A percentile compares a stretch with the other conserved stretches of the same genome.
phyloP scores from a whole-genome alignment of 2,797 vertebrate genomes.

The Antennarius maculatus region DNA sequence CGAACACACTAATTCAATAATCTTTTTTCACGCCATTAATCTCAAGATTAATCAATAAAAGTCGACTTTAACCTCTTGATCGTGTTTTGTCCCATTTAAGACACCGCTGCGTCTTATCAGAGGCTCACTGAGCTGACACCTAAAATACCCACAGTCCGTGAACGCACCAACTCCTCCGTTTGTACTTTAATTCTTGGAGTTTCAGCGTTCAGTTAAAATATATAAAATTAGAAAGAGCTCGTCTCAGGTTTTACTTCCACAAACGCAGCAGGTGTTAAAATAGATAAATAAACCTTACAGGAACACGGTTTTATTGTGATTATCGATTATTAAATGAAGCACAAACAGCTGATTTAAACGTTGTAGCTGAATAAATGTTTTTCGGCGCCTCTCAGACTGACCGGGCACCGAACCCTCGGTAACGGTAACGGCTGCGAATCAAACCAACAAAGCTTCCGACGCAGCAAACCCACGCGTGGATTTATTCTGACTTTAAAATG shows the following conservation, averaged over 20 bases:
- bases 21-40: too few relatives aligned
- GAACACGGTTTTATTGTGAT: background rate
- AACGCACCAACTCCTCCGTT: conserved; percentile 48
- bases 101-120: background rate
- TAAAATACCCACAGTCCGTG: conserved; percentile 34
- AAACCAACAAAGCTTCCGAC: background rate
- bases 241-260: background rate
- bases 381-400: background rate
- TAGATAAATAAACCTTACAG: background rate
- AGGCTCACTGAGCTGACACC: rapidly evolving
- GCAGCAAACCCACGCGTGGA: background rate
- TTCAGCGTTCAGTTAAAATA: conserved; percentile 27
- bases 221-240: background rate
- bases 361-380: conserved; percentile 5
- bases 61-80: background rate
- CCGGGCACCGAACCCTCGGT: background rate
- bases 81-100: background rate
- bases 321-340: background rate
- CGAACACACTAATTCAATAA: too few relatives aligned
- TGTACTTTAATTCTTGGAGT: conserved; percentile 65
- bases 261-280: background rate
- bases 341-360: conserved; percentile 2
- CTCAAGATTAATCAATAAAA: too few relatives aligned
- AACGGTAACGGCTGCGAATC: background rate
- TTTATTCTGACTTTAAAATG: background rate